Percentiles rank a stretch among this genome's conserved stretches.
Evolutionary conservation across 2,888 invertebrate genomes (phyloP).

Genomic region (Xylota segnis): DNA sequence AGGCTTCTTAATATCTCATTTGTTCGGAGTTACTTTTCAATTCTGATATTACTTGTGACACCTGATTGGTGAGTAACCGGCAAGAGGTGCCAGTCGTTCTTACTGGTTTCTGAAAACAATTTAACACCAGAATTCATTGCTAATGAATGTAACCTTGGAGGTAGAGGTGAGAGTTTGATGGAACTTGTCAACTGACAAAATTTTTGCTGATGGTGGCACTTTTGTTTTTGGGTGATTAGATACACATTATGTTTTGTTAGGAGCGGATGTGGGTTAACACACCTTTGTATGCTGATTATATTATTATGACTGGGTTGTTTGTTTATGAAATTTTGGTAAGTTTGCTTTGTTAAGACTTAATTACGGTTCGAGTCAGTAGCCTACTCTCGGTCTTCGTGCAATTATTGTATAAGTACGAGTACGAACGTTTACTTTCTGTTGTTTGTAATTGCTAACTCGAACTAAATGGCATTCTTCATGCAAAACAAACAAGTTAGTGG

Average conservation of each 20-base stretch:
- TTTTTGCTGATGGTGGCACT: background rate
- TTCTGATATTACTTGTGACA: conserved; percentile 19
- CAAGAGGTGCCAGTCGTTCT: conserved; percentile 2
- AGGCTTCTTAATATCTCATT: conserved; percentile 38
- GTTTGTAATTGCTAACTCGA: too few relatives aligned
- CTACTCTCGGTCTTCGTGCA: too few relatives aligned
- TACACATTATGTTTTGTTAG: conserved; percentile 4
- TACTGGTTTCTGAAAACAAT: background rate
- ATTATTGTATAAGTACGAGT: too few relatives aligned
- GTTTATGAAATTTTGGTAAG: background rate
- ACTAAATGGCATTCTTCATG: too few relatives aligned
- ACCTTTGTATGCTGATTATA: background rate
- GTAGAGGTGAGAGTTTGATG: conserved; percentile 4
- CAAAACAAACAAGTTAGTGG: too few relatives aligned
- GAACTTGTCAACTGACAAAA: conserved; percentile 24
- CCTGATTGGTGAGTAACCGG: conserved; percentile 14
- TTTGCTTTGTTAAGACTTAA: background rate
- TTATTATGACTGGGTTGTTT: background rate
- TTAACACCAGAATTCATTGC: conserved; percentile 23
- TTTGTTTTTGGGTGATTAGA: background rate
- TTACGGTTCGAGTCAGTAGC: background rate
- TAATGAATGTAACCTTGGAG: conserved; percentile 35
- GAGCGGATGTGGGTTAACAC: background rate
- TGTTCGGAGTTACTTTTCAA: conserved; percentile 28
- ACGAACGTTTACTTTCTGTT: too few relatives aligned